phyloP scores from a whole-genome alignment of 1,140 invertebrate species.

The Drosophila kurseongensis region DNA sequence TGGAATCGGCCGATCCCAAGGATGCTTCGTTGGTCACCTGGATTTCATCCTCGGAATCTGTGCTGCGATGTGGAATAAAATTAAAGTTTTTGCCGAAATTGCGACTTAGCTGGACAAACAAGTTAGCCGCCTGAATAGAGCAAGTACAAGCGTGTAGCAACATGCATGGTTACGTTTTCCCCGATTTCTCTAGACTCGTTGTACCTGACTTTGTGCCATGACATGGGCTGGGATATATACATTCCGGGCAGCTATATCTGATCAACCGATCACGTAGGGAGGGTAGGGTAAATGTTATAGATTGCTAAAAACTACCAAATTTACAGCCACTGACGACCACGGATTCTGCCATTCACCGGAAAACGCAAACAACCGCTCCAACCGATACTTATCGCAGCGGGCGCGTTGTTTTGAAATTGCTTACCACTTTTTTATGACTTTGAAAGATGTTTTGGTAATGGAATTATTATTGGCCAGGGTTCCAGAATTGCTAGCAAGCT shows the following conservation, averaged over 20 bases:
- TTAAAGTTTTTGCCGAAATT: not conserved
- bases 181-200: not conserved
- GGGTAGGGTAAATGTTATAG: not conserved
- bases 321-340: not conserved
- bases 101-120: not conserved
- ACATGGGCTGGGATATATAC: conserved; percentile 59
- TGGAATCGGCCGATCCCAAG: conserved; percentile 25
- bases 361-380: not conserved
- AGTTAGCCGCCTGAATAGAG: conserved; percentile 3
- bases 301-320: conserved; percentile 16
- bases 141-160: conserved; percentile 47
- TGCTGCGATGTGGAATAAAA: conserved; percentile 6
- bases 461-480: not conserved
- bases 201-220: conserved; percentile 65
- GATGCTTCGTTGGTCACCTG: conserved; percentile 33
- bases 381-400: conserved; percentile 9
- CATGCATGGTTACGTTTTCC: conserved; percentile 7
- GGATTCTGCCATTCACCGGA: conserved; percentile 12
- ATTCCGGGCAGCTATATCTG: conserved; percentile 3
- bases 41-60: conserved; percentile 23
- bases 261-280: not conserved
- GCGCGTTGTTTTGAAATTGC: conserved; percentile 16
- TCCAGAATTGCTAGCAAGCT: not conserved
- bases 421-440: not conserved
- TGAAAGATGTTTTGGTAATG: not conserved